A percentile compares a stretch with the other conserved stretches of the same genome.
These are phyloP conservation scores for Beroe forskalii DNA, from an alignment of 37 sponge, comb jelly and placozoan genomes.

Conservation along the genomic window DNA sequence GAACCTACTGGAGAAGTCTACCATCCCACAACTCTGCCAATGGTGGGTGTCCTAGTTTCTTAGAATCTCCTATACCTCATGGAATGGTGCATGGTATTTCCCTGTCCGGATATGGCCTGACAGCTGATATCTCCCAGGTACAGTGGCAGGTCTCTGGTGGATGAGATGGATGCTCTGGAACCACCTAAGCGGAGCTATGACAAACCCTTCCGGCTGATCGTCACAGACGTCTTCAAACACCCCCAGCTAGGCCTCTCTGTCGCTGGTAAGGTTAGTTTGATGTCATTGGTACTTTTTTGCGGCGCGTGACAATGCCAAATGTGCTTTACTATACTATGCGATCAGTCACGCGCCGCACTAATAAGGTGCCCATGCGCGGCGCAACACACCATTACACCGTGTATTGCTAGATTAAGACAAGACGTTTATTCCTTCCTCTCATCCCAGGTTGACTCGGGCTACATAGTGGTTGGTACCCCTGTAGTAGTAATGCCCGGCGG, in stretches of 20 bases:
- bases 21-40: conserved; percentile 26
- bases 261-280: conserved; percentile 62
- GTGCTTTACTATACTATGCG: no score
- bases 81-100: background rate
- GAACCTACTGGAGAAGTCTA: conserved; percentile 70
- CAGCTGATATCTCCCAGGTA: conserved; percentile 35
- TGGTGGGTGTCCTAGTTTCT: conserved; percentile 80
- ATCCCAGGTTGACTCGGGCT: conserved; percentile 61
- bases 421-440: no score
- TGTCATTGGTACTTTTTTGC: no score
- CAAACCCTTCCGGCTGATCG: conserved; percentile 58
- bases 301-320: no score
- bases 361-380: no score
- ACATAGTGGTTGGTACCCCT: conserved; percentile 27
- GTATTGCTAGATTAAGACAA: no score
- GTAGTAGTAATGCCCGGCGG: conserved; percentile 67
- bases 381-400: no score
- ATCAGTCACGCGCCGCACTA: no score
- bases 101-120: no score
- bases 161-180: conserved; percentile 49
- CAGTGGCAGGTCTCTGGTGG: conserved; percentile 32
- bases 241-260: conserved; percentile 51
- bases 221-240: conserved; percentile 68
- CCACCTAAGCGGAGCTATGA: conserved; percentile 20
- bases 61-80: no score